phyloP scores from a whole-genome alignment of 2,797 vertebrate genomes.

The Salmo trutta region DNA sequence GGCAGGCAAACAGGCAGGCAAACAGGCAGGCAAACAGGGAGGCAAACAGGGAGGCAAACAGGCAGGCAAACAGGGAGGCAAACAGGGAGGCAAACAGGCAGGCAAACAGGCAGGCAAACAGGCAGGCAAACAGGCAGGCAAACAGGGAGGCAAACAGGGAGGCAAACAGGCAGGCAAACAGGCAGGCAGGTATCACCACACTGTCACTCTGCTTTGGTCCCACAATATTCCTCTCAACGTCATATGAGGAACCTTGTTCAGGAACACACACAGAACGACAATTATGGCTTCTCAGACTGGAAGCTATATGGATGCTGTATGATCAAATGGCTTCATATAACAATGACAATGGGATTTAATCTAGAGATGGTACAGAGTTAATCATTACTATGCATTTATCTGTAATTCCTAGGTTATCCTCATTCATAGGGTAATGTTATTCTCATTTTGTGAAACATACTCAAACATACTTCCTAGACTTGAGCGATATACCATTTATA shows the following conservation, averaged over 20 bases:
- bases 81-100: background rate
- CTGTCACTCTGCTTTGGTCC: slow-evolving; percentile 16
- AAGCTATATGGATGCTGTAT: background rate
- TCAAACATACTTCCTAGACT: background rate
- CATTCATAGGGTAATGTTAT: background rate
- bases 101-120: background rate
- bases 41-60: background rate
- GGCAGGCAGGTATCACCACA: slow-evolving; percentile 13
- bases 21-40: slow-evolving; percentile 5
- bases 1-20: no score
- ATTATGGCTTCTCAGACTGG: background rate
- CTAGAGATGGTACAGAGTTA: background rate
- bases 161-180: background rate
- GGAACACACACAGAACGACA: background rate
- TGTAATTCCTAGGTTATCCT: background rate
- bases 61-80: no score
- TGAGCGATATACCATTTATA: no score
- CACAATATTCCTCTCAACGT: background rate
- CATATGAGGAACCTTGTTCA: slow-evolving; percentile 19
- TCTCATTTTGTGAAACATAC: background rate
- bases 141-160: no score
- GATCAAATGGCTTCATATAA: background rate
- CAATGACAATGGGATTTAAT: background rate
- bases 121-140: no score
- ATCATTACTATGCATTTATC: background rate